These are phyloP conservation scores for Girardinus metallicus DNA, from an alignment of 2,797 vertebrate species.

Conservation along the genomic window DNA sequence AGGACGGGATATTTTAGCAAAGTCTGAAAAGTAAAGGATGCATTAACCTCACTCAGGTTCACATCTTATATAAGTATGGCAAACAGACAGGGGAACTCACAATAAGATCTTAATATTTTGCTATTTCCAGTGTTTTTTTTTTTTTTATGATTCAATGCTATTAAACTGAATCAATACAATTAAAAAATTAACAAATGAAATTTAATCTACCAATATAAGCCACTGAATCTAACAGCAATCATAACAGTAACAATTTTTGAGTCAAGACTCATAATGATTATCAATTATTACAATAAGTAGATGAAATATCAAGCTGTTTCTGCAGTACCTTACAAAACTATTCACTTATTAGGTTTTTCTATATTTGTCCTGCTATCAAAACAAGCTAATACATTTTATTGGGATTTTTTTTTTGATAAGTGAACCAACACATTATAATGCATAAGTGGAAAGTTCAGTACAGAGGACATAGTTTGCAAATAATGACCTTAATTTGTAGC, in stretches of 20 bases:
- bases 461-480: no score
- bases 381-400: no score
- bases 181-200: neutral
- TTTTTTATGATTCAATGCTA: neutral
- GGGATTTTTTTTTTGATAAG: no score
- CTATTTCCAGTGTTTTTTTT: neutral
- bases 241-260: neutral
- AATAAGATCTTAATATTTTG: neutral
- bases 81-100: neutral
- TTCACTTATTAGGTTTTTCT: neutral
- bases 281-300: neutral
- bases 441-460: no score
- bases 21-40: neutral
- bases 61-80: neutral
- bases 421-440: no score
- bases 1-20: slow-evolving; percentile 24
- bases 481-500: no score
- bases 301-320: neutral
- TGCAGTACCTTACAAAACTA: neutral
- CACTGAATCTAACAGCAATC: neutral
- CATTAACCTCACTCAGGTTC: neutral
- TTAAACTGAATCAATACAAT: neutral
- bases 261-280: neutral
- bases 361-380: neutral
- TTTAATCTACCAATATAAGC: neutral